phyloP scores from a whole-genome alignment of 37 sponge, comb jelly and placozoan genomes.

The Axinella damicornis region DNA sequence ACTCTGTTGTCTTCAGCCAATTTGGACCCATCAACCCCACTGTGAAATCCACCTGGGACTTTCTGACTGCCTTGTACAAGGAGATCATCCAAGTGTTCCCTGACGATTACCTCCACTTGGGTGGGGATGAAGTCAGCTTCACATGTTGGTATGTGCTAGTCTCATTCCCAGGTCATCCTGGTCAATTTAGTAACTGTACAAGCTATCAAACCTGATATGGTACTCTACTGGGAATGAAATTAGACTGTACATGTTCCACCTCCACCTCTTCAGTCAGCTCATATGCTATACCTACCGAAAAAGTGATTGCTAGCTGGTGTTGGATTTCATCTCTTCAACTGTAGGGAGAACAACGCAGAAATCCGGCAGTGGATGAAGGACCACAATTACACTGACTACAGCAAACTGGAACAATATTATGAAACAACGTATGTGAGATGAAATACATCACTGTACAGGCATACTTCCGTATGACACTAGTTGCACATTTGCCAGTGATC shows the following conservation, averaged over 20 bases:
- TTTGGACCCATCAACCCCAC: slow-evolving; percentile 94
- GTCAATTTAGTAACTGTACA: no score
- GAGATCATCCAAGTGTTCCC: slow-evolving; percentile 84
- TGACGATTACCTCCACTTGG: slow-evolving; percentile 89
- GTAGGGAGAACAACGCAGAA: slow-evolving; percentile 77
- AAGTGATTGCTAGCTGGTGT: no score
- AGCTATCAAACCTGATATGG: no score
- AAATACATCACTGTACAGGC: no score
- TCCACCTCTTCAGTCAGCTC: no score
- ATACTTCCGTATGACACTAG: no score
- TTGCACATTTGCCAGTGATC: no score
- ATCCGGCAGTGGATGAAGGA: slow-evolving; percentile 83
- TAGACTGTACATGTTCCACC: no score
- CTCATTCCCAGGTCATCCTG: no score
- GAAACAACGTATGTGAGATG: slow-evolving; percentile 63
- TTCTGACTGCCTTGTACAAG: slow-evolving; percentile 72
- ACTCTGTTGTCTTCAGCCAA: background rate
- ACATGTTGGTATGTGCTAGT: slow-evolving; percentile 64
- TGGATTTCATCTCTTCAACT: no score
- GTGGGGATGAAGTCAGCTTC: slow-evolving; percentile 96
- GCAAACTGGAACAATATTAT: slow-evolving; percentile 89
- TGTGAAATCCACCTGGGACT: slow-evolving; percentile 71
- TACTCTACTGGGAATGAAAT: no score
- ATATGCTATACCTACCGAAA: no score
- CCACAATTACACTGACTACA: slow-evolving; percentile 74